A percentile compares a stretch with the other conserved stretches of the same genome.
Evolutionary conservation across 2,888 invertebrate species (phyloP).

Genomic region (Platycheirus albimanus): DNA sequence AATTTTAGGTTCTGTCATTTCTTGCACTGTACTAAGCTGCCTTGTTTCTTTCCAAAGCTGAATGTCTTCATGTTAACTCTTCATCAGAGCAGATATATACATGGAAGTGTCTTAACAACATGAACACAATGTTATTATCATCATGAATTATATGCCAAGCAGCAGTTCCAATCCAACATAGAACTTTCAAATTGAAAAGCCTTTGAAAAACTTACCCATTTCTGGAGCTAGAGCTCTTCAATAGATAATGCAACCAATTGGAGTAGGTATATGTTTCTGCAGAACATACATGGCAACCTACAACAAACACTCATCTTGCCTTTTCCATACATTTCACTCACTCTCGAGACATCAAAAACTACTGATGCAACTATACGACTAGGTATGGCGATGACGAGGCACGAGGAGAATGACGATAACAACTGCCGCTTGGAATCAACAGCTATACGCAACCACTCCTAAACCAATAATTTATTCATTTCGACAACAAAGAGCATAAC

Average conservation of each 20-base stretch:
- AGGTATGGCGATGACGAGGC: not conserved
- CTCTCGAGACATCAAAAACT: slow-evolving; percentile 33
- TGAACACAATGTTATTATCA: too few relatives aligned
- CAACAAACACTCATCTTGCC: slow-evolving; percentile 34
- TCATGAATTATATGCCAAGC: too few relatives aligned
- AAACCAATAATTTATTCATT: slow-evolving; percentile 74
- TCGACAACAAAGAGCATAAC: slow-evolving; percentile 73
- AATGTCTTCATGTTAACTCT: too few relatives aligned
- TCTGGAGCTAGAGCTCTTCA: slow-evolving; percentile 25
- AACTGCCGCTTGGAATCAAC: slow-evolving; percentile 47
- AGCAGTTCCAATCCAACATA: too few relatives aligned
- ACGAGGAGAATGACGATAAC: slow-evolving; percentile 21
- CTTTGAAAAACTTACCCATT: slow-evolving; percentile 51
- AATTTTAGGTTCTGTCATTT: too few relatives aligned
- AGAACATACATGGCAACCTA: slow-evolving; percentile 52
- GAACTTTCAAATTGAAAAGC: slow-evolving; percentile 7
- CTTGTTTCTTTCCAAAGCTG: too few relatives aligned
- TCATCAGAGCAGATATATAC: too few relatives aligned
- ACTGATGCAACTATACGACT: not conserved
- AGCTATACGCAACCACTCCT: slow-evolving; percentile 55
- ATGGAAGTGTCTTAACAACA: too few relatives aligned
- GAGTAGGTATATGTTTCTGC: slow-evolving; percentile 4
- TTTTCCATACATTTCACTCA: slow-evolving; percentile 1
- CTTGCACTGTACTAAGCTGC: too few relatives aligned
- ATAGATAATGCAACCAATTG: slow-evolving; percentile 34